phyloP scores from a whole-genome alignment of 2,797 vertebrate genomes.

The Carduelis carduelis region DNA sequence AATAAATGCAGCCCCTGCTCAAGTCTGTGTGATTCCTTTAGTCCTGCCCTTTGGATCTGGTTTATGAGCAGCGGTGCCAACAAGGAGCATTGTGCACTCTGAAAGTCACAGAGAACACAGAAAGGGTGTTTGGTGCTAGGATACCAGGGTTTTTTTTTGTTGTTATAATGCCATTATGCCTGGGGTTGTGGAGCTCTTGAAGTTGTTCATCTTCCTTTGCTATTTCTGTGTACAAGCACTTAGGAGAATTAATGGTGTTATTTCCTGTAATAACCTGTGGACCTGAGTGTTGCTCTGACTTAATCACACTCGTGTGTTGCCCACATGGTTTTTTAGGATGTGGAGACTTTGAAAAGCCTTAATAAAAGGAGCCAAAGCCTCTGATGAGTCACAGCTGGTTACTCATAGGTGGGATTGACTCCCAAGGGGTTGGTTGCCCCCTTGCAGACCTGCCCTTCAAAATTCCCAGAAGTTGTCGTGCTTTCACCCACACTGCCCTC shows the following conservation, averaged over 20 bases:
- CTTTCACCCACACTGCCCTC: neutral
- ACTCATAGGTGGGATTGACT: slow-evolving; percentile 21
- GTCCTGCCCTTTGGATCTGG: neutral
- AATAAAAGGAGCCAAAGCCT: slow-evolving; percentile 16
- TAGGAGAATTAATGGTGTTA: neutral
- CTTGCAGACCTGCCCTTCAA: neutral
- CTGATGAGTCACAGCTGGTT: slow-evolving; percentile 24
- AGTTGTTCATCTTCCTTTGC: neutral
- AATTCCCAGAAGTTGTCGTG: neutral
- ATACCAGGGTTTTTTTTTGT: neutral
- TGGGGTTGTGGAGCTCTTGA: neutral
- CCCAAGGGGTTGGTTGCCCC: neutral
- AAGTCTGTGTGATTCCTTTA: neutral
- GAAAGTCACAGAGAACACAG: neutral
- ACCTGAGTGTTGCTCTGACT: neutral
- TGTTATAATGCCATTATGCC: neutral
- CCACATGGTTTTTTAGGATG: neutral
- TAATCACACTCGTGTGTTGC: neutral
- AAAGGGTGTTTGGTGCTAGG: neutral
- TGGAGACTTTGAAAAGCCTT: neutral
- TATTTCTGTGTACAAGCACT: neutral
- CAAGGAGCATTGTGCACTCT: neutral
- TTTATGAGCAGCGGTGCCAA: neutral
- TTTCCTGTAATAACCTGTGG: neutral
- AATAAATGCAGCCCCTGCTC: neutral